Evolutionary conservation across 2,797 vertebrate genomes (phyloP), one percentile per base, ranked within the genome.

Genomic region (Gallinago solitaria): DNA sequence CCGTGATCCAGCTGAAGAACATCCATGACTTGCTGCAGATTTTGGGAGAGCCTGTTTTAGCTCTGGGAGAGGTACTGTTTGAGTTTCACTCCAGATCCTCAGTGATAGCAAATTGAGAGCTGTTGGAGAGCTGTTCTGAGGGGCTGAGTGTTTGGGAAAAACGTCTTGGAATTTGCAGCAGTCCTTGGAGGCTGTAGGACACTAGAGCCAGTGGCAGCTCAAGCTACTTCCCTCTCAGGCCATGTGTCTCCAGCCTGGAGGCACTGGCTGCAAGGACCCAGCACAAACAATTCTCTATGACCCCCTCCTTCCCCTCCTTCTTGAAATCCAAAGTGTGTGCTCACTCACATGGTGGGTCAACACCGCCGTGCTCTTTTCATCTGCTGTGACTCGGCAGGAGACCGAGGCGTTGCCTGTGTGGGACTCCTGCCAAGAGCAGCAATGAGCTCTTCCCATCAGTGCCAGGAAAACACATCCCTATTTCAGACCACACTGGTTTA

Each of bases 171-270:
- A 30, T 47, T 45, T 51, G 80, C 64, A 54, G 51, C 35, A 60
- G 18, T 37, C 32, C 39, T 70, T 1, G 0, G 39, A 33, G 56
- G 59, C 74, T 2, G 12, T 12, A 60, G 60, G 48, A 82, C 32
- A 65, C 18, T 17, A 0, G 0, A 50, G 16, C 9, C 78, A 65
- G 54, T 0, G 0, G 16, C 61, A 69, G 33, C n/a, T 84, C 12
- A 67, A 73, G 54, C 24, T 50, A 9, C 45, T 89, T 68, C 21
- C 7, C 50, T 83, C 33, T 60, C 54, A 60, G 47, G 3, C 30
- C 6, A 9, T 20, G 4, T 43, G 21, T 57, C 35, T 87, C 59
- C 67, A 73, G 27, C 19, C 32, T 75, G 25, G 50, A 86, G 37
- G 54, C 28, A n/a, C 30, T 70, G 81, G 25, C n/a, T 77, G 35